These are phyloP conservation scores for Semotilus atromaculatus DNA, from an alignment of 2,797 vertebrate species.

Conservation along the genomic window DNA sequence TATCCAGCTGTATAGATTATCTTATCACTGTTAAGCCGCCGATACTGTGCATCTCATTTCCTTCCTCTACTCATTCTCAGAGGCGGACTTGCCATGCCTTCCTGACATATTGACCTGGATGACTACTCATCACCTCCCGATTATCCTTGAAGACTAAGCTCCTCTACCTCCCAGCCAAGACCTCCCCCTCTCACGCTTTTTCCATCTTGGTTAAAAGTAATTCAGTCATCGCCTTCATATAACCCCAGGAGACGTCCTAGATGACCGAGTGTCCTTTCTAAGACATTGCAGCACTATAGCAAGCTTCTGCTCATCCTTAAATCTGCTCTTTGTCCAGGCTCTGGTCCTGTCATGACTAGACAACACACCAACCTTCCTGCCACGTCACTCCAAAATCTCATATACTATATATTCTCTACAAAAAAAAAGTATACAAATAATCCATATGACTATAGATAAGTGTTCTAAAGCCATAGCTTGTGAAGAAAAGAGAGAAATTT, in stretches of 20 bases:
- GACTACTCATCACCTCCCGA: conserved; percentile 36
- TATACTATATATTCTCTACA: background rate
- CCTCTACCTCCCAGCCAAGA: background rate
- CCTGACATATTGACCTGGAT: conserved; percentile 41
- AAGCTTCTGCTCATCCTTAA: background rate
- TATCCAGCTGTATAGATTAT: background rate
- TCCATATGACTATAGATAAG: background rate
- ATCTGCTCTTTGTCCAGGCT: background rate
- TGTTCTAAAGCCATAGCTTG: no score
- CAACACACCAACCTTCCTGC: background rate
- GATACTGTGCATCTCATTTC: conserved; percentile 23
- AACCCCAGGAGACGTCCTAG: conserved; percentile 14
- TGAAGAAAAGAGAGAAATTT: no score
- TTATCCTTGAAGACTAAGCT: conserved; percentile 41
- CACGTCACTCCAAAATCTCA: background rate
- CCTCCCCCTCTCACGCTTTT: background rate
- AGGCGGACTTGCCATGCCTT: background rate
- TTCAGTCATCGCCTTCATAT: background rate
- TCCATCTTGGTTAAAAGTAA: background rate
- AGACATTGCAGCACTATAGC: background rate
- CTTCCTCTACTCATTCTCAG: conserved; percentile 15
- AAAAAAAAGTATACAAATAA: background rate
- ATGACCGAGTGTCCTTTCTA: conserved; percentile 3
- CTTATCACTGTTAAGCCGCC: background rate
- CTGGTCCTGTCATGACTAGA: background rate